Conservation (phyloP, 2,888 invertebrate genomes). For the Strigamia crassipes region DNA sequence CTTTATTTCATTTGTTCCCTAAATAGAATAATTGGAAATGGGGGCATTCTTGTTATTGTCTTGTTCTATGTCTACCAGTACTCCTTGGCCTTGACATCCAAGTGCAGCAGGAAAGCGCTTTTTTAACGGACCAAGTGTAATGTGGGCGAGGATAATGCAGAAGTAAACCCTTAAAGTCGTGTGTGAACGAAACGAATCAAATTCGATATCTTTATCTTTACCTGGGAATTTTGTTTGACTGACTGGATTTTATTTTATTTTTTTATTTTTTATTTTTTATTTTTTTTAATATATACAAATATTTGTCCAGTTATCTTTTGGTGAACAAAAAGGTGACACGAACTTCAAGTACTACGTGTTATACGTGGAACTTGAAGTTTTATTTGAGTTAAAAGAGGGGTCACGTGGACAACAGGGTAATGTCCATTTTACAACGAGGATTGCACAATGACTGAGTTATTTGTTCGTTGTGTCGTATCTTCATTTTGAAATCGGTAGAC, state of each 20-base stretch:
- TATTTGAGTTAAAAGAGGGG: neutral
- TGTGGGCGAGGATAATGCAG: neutral
- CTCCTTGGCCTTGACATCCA: slow-evolving; percentile 35
- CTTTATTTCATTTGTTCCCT: neutral
- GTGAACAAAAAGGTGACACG: neutral
- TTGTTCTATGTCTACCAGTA: neutral
- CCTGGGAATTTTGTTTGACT: neutral
- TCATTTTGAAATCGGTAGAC: neutral
- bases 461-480: neutral
- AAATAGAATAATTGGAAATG: slow-evolving; percentile 7
- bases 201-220: neutral
- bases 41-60: slow-evolving; percentile 35
- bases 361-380: neutral
- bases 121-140: neutral
- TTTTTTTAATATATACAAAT: neutral
- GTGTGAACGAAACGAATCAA: slow-evolving; percentile 8
- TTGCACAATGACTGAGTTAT: slow-evolving; percentile 19
- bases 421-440: neutral
- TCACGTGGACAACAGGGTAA: slow-evolving; percentile 17
- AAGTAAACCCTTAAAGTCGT: neutral
- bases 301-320: neutral
- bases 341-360: no score
- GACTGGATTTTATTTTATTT: no score
- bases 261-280: no score
- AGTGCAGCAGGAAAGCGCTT: slow-evolving; percentile 7